phyloP scores from a whole-genome alignment of 1,140 invertebrate genomes.

The Ceratosolen fusciceps region DNA sequence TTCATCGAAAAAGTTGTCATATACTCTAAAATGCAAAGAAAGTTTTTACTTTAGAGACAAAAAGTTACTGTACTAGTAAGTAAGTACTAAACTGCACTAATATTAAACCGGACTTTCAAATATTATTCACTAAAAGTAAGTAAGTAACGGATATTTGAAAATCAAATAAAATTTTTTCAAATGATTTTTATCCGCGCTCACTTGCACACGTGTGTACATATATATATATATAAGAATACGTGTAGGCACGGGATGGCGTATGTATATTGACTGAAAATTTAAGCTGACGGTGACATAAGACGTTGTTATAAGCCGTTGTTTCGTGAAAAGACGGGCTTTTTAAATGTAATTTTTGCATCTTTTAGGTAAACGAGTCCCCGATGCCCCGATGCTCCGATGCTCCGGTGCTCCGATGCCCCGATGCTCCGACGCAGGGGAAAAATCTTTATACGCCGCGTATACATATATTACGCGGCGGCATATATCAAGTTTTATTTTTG shows the following conservation, averaged over 20 bases:
- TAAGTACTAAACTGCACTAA: background rate
- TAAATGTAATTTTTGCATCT: conserved; percentile 26
- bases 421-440: background rate
- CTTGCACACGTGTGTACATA: no score
- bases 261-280: conserved; percentile 30
- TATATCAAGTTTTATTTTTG: conserved; percentile 22
- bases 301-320: background rate
- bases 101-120: background rate
- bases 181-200: background rate
- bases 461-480: background rate
- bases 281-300: background rate
- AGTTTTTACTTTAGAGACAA: conserved; percentile 1
- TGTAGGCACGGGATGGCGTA: conserved; percentile 24
- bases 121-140: background rate
- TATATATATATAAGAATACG: no score
- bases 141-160: background rate
- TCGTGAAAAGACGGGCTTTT: background rate
- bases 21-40: conserved; percentile 20
- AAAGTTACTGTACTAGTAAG: background rate
- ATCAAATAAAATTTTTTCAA: conserved; percentile 8
- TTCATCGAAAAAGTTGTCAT: conserved; percentile 34
- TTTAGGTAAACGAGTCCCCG: background rate
- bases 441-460: background rate
- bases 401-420: background rate
- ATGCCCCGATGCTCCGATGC: background rate